Percentiles rank a stretch among this genome's conserved stretches.
These are phyloP conservation scores for Salvelinus namaycush DNA, from an alignment of 2,113 vertebrate species.

Conservation along the genomic window DNA sequence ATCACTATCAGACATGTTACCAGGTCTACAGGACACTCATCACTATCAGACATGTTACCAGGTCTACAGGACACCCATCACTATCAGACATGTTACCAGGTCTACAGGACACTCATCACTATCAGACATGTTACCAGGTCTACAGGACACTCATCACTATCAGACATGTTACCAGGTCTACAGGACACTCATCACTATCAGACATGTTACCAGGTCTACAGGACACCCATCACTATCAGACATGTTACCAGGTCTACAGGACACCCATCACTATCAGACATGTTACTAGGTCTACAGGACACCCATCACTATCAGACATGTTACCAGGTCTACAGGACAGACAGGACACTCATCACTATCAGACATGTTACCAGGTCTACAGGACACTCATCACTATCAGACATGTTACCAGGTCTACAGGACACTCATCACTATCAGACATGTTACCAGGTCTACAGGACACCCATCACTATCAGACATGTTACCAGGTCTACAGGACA, in stretches of 20 bases:
- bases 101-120: conserved; percentile 69
- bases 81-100: conserved; percentile 86
- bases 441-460: too few species aligned
- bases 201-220: conserved; percentile 91
- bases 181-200: conserved; percentile 44
- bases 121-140: conserved; percentile 94
- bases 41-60: conserved; percentile 86
- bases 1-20: too few species aligned
- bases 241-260: conserved; percentile 90
- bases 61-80: conserved; percentile 68
- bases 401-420: conserved; percentile 90
- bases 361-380: conserved; percentile 93
- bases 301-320: conserved; percentile 75
- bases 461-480: conserved; percentile 71
- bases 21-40: too few species aligned
- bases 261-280: background rate
- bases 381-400: conserved; percentile 56
- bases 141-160: too few species aligned
- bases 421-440: too few species aligned
- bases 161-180: too few species aligned
- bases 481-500: conserved; percentile 85
- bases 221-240: conserved; percentile 54
- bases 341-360: conserved; percentile 2
- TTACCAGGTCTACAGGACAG: conserved; percentile 82
- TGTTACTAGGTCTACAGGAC: too few species aligned